Base-by-base conservation (phyloP, 1,140 invertebrate species). In the Zaprionus ornatus region DNA sequence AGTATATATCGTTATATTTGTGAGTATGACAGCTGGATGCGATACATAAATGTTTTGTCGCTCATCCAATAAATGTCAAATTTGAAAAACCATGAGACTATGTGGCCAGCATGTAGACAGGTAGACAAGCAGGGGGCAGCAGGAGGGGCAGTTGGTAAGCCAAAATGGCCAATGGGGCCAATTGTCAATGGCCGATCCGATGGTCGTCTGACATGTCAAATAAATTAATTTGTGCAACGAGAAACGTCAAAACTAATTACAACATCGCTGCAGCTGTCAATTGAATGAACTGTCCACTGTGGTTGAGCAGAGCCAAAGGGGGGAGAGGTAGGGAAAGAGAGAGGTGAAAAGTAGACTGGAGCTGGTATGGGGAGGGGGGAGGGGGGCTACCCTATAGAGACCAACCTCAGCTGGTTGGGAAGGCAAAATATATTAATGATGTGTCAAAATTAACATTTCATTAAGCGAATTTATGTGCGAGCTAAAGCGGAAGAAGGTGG, bases 371-470 rank as follows among this genome's bases (percentile, higher is more conserved):
- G 1, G n/a, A n/a, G 13, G 23, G 25, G 13, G 15, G 35, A 1
- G 21, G 10, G 23, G 25, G 45, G 37, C 9, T 55, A 7, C n/a
- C 29, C 9, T 62, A 42, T 62, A 21, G 64, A 21, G 19, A 62
- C 32, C 50, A 65, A 64, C 40, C 40, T 17, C n/a, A 45, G n/a
- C 61, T 45, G 55, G 80, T 40, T 67, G 78, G 75, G 66, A 68
- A 90, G 84, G 90, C 85, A 91, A 90, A 90, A 90, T 86, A 91
- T 91, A 91, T 91, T 91, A 91, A 91, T 90, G 90, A 91, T 90
- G 90, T 91, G 90, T 90, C 90, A 91, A 83, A 91, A 91, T 91
- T 91, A 91, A 91, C 90, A 91, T 91, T 91, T 91, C 85, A 91
- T 91, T 91, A 91, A 87, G 65, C 60, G 74, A 82, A 90, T 81